These are phyloP conservation scores for Fulica atra DNA, from an alignment of 2,113 vertebrate species.

Conservation along the genomic window DNA sequence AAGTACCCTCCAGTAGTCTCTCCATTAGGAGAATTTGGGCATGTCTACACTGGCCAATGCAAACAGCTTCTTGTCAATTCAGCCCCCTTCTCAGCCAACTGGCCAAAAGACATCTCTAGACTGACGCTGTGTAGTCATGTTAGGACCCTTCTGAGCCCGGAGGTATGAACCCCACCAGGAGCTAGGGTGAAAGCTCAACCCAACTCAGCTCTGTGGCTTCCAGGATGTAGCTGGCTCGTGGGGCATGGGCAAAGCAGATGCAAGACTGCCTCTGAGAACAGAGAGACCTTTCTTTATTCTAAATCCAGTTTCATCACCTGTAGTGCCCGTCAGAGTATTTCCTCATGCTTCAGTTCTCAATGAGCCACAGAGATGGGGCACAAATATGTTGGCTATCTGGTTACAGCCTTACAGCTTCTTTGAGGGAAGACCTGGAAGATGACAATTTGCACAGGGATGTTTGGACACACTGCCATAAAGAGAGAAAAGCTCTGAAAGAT, in stretches of 20 bases:
- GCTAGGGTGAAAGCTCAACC: neutral
- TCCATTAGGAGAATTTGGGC: neutral
- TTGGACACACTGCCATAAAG: neutral
- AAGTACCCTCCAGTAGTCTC: slow-evolving; percentile 14
- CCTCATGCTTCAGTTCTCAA: neutral
- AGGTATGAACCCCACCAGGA: neutral
- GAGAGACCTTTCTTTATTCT: neutral
- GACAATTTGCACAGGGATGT: neutral
- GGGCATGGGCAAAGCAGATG: neutral
- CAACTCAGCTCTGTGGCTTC: neutral
- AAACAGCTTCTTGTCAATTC: slow-evolving; percentile 12
- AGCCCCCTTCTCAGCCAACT: slow-evolving; percentile 23
- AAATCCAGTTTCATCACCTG: neutral
- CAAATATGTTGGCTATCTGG: neutral
- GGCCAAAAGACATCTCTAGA: slow-evolving; percentile 25
- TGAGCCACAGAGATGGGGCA: neutral
- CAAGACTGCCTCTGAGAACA: neutral
- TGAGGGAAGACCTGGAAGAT: neutral
- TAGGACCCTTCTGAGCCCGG: neutral
- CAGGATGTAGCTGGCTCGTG: neutral
- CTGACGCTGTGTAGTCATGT: neutral
- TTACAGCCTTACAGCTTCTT: neutral
- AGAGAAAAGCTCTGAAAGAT: neutral
- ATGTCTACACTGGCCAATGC: neutral
- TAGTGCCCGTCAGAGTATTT: neutral